A percentile compares a stretch with the other conserved stretches of the same genome.
Conservation (phyloP, 2,113 vertebrate genomes). For the Ictalurus furcatus region DNA sequence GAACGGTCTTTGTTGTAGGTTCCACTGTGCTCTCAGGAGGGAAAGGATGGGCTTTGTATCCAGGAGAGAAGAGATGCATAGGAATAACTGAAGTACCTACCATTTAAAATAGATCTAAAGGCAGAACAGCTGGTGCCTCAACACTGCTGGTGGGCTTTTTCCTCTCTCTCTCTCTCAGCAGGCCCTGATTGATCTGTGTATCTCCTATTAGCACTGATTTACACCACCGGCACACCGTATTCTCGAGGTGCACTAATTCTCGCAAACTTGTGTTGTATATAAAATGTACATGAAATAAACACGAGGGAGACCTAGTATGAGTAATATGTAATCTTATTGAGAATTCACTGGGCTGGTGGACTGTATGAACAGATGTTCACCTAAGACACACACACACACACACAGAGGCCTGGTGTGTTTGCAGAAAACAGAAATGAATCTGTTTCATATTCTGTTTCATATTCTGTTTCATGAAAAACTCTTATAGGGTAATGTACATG, state of each 20-base stretch:
- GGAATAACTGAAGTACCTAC: conserved; percentile 45
- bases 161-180: conserved; percentile 8
- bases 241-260: not conserved
- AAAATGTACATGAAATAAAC: too few species aligned
- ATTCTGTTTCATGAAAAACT: too few species aligned
- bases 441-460: too few species aligned
- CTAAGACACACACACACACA: too few species aligned
- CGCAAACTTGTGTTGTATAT: not conserved
- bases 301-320: too few species aligned
- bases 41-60: conserved; percentile 48
- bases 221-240: not conserved
- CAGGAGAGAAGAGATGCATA: conserved; percentile 36
- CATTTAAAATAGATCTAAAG: conserved; percentile 58
- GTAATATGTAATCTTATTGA: too few species aligned
- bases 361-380: too few species aligned
- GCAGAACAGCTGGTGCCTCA: conserved; percentile 68
- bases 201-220: conserved; percentile 5
- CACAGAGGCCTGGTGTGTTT: too few species aligned
- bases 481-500: too few species aligned
- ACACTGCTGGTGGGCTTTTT: conserved; percentile 54
- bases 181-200: conserved; percentile 21
- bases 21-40: conserved; percentile 28
- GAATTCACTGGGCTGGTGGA: too few species aligned
- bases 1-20: conserved; percentile 45
- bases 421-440: too few species aligned